A percentile compares a stretch with the other conserved stretches of the same genome.
These are phyloP conservation scores for Phyllotreta cruciferae DNA, from an alignment of 2,888 invertebrate genomes.

Conservation along the genomic window DNA sequence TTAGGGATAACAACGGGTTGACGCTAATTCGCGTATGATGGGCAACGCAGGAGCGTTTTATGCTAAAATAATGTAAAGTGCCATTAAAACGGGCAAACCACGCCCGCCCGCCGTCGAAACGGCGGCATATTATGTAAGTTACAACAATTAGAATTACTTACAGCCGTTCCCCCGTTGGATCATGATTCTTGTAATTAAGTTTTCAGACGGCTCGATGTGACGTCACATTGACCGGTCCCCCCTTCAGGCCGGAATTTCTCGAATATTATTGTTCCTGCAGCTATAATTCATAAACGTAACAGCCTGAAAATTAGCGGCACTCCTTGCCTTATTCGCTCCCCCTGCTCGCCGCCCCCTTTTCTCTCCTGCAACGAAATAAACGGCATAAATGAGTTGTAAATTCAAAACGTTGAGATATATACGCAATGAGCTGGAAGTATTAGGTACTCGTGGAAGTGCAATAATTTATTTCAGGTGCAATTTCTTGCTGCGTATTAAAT, in stretches of 20 bases:
- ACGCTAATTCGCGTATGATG: constrained; percentile 36
- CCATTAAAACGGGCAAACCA: constrained; percentile 27
- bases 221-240: constrained; percentile 47
- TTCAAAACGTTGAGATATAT: neutral
- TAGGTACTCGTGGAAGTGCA: too few species aligned
- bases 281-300: constrained; percentile 42
- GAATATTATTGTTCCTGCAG: constrained; percentile 42
- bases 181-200: constrained; percentile 53
- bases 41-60: constrained; percentile 33
- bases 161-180: constrained; percentile 52
- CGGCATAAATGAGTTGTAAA: constrained; percentile 8
- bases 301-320: constrained; percentile 43
- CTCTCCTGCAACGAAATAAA: constrained; percentile 1
- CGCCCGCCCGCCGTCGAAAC: constrained; percentile 36
- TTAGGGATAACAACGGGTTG: constrained; percentile 30
- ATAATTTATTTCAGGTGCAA: too few species aligned
- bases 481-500: too few species aligned
- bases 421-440: too few species aligned
- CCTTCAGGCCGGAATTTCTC: constrained; percentile 44
- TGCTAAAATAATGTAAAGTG: constrained; percentile 37
- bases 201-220: constrained; percentile 45
- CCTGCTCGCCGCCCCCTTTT: neutral
- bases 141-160: constrained; percentile 48
- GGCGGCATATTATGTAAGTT: constrained; percentile 46
- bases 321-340: constrained; percentile 16